Conservation (phyloP, 2,113 vertebrate species). For the Myotis lucifugus region DNA sequence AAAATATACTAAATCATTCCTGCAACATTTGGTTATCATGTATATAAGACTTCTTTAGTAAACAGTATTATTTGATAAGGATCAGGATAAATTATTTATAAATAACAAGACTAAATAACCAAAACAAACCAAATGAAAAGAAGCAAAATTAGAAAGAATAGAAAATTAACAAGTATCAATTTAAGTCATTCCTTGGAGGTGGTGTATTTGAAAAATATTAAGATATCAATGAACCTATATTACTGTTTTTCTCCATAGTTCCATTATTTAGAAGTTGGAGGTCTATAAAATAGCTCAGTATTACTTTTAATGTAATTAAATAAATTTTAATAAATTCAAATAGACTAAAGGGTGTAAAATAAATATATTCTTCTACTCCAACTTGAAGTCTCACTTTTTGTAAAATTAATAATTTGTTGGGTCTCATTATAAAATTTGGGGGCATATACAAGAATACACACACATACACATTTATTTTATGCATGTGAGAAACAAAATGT, state of each 20-base stretch:
- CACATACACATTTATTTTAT: background rate
- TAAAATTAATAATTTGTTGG: background rate
- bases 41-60: constrained; percentile 8
- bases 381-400: background rate
- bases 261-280: background rate
- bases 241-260: background rate
- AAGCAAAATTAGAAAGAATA: background rate
- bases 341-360: constrained; percentile 19
- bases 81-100: background rate
- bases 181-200: background rate
- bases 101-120: background rate
- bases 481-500: background rate
- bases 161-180: constrained; percentile 10
- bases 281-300: background rate
- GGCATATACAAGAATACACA: background rate
- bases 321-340: constrained; percentile 11
- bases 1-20: background rate
- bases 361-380: background rate
- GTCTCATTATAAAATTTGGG: background rate
- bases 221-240: background rate
- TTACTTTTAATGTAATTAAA: constrained; percentile 5
- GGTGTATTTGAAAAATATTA: constrained; percentile 1
- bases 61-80: background rate
- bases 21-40: background rate
- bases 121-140: constrained; percentile 31